These are phyloP conservation scores for Pristionchus fissidentatus DNA, from an alignment of 2,888 invertebrate species.

Conservation along the genomic window DNA sequence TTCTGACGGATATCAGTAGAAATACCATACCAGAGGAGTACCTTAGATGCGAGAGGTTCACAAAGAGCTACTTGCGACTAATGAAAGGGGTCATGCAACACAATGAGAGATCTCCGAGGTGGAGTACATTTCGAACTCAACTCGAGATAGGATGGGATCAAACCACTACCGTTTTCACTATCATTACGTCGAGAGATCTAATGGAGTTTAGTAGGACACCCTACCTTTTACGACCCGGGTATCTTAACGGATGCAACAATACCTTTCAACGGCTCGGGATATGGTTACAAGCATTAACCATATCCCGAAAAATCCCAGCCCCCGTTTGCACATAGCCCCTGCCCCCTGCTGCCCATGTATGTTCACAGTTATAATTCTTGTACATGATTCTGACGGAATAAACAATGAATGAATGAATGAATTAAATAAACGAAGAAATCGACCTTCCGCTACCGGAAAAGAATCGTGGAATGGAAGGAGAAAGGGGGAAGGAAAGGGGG, in stretches of 20 bases:
- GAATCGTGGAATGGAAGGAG: no score
- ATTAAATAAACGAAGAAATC: neutral
- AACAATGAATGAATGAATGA: no score
- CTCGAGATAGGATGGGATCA: neutral
- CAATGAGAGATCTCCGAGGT: neutral
- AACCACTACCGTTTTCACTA: constrained; percentile 2
- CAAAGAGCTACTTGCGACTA: neutral
- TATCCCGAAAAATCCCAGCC: no score
- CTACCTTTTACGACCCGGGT: neutral
- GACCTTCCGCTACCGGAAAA: neutral
- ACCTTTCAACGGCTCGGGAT: no score
- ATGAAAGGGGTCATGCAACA: neutral
- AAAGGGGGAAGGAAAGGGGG: neutral
- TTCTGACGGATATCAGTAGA: no score
- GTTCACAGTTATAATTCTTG: no score
- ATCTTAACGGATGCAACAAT: neutral
- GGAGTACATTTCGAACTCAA: neutral
- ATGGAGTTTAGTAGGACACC: constrained; percentile 6
- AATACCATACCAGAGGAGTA: no score
- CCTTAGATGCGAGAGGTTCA: no score
- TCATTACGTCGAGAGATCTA: constrained; percentile 19
- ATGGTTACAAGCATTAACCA: no score
- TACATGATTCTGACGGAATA: no score
- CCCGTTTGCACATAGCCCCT: no score
- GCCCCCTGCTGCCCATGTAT: no score